Percentiles rank a stretch among this genome's conserved stretches.
phyloP scores from a whole-genome alignment of 1,140 invertebrate species.

The Geopemphigus sp. region DNA sequence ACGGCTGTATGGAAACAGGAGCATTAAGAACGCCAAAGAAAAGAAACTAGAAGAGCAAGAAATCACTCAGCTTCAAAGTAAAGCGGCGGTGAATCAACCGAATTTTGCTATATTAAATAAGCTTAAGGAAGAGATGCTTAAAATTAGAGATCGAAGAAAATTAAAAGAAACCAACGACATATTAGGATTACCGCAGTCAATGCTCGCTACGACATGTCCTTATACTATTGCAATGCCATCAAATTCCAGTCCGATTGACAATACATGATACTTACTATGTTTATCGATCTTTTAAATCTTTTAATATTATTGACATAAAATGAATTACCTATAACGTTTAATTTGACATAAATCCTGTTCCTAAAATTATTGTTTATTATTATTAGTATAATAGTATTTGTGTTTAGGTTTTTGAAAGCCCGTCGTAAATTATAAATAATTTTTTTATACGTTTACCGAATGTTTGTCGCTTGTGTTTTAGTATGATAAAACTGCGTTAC shows the following conservation, averaged over 20 bases:
- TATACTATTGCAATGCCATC: constrained; percentile 38
- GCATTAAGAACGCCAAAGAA: constrained; percentile 88
- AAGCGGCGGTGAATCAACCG: constrained; percentile 85
- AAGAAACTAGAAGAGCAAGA: constrained; percentile 93
- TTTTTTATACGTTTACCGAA: too few species aligned
- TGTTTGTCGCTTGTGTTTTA: too few species aligned
- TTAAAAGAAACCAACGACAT: constrained; percentile 1
- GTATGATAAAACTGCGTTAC: too few species aligned
- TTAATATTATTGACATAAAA: too few species aligned
- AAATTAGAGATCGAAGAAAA: constrained; percentile 55
- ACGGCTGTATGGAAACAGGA: constrained; percentile 87
- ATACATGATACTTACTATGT: not conserved
- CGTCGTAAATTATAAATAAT: too few species aligned
- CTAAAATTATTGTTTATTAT: too few species aligned
- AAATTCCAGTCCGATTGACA: not conserved
- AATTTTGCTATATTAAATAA: constrained; percentile 92
- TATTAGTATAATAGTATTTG: too few species aligned
- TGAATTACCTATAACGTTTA: too few species aligned
- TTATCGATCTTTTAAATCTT: not conserved
- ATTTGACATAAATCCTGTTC: too few species aligned
- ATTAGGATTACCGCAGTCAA: not conserved
- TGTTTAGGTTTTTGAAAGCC: too few species aligned
- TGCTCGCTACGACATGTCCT: constrained; percentile 15
- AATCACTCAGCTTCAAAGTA: constrained; percentile 86
- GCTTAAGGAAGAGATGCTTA: constrained; percentile 82